Conservation (phyloP, 2,113 vertebrate species). For the Numida meleagris region DNA sequence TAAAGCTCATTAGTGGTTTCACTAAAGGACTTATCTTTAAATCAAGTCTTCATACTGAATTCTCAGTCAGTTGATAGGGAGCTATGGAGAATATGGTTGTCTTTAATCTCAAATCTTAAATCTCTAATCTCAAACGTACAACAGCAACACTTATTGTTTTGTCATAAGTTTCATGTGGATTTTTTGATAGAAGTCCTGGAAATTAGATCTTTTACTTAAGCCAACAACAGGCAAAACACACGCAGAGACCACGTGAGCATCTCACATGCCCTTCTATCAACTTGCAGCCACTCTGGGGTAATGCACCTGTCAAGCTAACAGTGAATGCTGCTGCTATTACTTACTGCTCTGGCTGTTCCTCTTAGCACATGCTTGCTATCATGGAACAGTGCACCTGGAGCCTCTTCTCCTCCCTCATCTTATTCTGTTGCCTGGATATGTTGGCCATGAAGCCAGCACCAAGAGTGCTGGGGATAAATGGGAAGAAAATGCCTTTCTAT, state of each 20-base stretch:
- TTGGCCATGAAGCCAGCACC: background rate
- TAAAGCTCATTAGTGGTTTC: background rate
- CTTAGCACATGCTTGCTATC: fast-evolving
- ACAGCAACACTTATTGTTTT: background rate
- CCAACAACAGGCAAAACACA: background rate
- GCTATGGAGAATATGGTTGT: background rate
- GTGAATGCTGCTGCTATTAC: background rate
- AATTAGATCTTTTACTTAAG: background rate
- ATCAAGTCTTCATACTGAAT: background rate
- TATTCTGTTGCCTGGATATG: background rate
- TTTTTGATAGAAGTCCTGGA: background rate
- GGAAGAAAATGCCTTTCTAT: background rate
- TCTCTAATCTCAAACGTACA: background rate
- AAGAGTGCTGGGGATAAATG: background rate
- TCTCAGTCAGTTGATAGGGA: background rate
- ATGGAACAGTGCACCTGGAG: fast-evolving
- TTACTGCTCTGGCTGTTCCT: background rate
- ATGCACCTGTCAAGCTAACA: background rate
- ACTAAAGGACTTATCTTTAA: background rate
- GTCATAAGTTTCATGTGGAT: background rate
- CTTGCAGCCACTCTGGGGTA: background rate
- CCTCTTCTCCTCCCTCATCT: background rate
- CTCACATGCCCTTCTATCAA: background rate
- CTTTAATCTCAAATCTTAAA: too few relatives aligned
- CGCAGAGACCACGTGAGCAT: background rate